These are phyloP conservation scores for Aythya baeri DNA, from an alignment of 2,113 vertebrate species.

Conservation along the genomic window DNA sequence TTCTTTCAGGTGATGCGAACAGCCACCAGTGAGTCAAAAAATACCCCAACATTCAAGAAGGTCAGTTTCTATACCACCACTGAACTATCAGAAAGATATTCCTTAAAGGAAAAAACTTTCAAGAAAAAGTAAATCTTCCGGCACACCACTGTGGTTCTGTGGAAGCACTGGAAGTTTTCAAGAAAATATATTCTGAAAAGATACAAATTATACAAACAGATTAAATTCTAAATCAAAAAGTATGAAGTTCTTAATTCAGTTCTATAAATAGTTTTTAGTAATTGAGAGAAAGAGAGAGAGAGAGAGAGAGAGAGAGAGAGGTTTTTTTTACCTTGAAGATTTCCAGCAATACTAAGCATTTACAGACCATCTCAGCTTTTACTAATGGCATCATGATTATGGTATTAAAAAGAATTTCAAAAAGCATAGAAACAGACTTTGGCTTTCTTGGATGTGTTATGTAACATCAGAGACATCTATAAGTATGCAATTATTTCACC, in stretches of 20 bases:
- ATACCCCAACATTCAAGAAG: not conserved
- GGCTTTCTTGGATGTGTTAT: fast-evolving
- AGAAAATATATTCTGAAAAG: not conserved
- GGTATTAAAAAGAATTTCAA: not conserved
- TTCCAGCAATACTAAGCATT: not conserved
- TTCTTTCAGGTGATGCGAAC: not conserved
- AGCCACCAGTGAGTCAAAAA: not conserved
- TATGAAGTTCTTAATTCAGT: not conserved
- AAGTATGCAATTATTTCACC: not conserved
- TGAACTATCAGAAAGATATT: not conserved
- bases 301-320: too few species aligned
- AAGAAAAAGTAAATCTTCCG: not conserved
- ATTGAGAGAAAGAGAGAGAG: too few species aligned
- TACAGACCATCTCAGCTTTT: not conserved
- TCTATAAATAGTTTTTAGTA: not conserved
- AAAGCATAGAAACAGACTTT: not conserved
- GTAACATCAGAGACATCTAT: fast-evolving
- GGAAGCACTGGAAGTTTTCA: not conserved
- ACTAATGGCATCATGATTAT: not conserved
- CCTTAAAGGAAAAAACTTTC: not conserved
- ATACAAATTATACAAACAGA: not conserved
- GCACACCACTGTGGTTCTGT: not conserved
- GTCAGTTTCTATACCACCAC: not conserved
- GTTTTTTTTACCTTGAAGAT: not conserved
- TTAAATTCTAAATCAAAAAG: not conserved